Base-by-base conservation (phyloP, 2,797 vertebrate species). In the Sardinella longiceps region DNA sequence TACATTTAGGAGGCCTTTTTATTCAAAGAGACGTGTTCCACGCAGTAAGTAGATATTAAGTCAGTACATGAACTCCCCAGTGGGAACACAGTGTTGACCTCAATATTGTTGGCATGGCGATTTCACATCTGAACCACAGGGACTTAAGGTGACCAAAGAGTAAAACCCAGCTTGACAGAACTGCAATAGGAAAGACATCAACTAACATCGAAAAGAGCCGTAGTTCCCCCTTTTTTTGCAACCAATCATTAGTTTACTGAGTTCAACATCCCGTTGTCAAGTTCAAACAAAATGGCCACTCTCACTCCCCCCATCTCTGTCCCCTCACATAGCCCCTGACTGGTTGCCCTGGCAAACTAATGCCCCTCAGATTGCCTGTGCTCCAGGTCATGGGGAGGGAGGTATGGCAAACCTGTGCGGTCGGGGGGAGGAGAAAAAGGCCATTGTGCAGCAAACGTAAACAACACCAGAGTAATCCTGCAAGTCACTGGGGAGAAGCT, bases 371-470 rank as follows among this genome's bases (percentile, higher is more conserved):
- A 70, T 6, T 77, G 37, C 33, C 70, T 15, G 37, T 10, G 37
- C 70, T 43, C 5, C 37, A 77, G 70, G 70, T 37, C 70, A 77
- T 20, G 25, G 15, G 30, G 66, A 37, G 18, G 33, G 70, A 37
- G 18, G 33, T 20, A 43, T 18, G 70, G 43, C 70, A 37, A 77
- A 77, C 70, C 70, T 77, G 70, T 20, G 33, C 33, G 6, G 9
- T 3, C 18, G 14, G 2, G 11, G 12, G 28, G 20, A 10, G 28
- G 1, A 74, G 39, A 74, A 39, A 74, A 74, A 37, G 70, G 5
- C 5, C 70, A 23, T 77, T 43, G 70, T 77, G 70, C 70, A 39
- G 70, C 70, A 39, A 39, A 77, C 33, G 70, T 77, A 77, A 77
- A 43, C 70, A 77, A 77, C 18, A 37, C 70, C 70, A n/a, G 33